Conservation (phyloP, 1,140 invertebrate genomes). For the Delia radicum region DNA sequence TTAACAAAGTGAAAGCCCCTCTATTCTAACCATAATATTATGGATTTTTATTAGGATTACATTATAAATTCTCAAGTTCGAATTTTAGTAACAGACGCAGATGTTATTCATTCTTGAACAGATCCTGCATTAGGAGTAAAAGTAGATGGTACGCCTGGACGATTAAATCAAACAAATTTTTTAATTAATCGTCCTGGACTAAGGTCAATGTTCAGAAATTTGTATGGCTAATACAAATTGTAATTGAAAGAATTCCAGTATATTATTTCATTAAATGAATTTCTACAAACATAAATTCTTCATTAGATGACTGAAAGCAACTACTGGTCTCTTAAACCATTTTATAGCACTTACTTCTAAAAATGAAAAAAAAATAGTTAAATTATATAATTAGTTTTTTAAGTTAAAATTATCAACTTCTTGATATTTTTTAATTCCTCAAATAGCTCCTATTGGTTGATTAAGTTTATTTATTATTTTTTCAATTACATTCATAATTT, state of each 20-base stretch:
- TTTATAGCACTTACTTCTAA: conserved; percentile 60
- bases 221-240: conserved; percentile 76
- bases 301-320: no score
- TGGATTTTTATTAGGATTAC: no score
- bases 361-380: conserved; percentile 61
- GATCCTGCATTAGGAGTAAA: conserved; percentile 66
- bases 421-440: conserved; percentile 61
- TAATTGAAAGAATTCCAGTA: conserved; percentile 61
- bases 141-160: conserved; percentile 66
- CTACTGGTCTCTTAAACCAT: conserved; percentile 62
- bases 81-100: conserved; percentile 61
- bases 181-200: conserved; percentile 61
- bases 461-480: conserved; percentile 58
- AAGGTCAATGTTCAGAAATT: conserved; percentile 73
- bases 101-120: conserved; percentile 72
- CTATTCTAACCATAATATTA: no score
- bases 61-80: conserved; percentile 61
- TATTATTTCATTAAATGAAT: conserved; percentile 63
- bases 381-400: conserved; percentile 61
- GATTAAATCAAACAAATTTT: conserved; percentile 66
- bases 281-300: conserved; percentile 54
- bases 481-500: conserved; percentile 50
- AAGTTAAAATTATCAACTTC: conserved; percentile 61
- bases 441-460: conserved; percentile 61
- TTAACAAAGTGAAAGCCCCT: no score